Base-by-base conservation (phyloP, 2,797 vertebrate genomes). In the Telmatherina bonti region DNA sequence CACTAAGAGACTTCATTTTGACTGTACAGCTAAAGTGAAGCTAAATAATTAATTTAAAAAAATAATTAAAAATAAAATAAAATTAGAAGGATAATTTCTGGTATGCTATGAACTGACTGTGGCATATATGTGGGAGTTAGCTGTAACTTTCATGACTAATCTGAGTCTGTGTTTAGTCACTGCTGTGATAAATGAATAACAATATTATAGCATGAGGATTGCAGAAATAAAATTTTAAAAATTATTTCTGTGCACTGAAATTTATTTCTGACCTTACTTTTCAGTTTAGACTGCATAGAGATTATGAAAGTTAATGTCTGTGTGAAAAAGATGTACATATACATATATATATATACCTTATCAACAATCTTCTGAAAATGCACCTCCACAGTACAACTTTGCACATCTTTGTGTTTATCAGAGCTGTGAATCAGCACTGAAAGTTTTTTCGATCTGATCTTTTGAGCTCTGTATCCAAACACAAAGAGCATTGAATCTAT, bases 401-500 rank as follows among this genome's bases (percentile, higher is more conserved):
- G 96, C 83, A 99, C 93, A 92, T 98, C 95, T 64, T 74, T 93
- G 86, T 98, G 96, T 72, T 94, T 79, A 45, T 99, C 98, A 85
- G 98, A 99, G 80, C 95, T 97, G 81, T 99, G 98, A 92, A 99
- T 99, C 82, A 99, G 92, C 67, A 99, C 98, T 0, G 97, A 98
- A 43, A 99, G 93, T 67, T 99, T 99, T 95, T 99, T 99, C 41
- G 97, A 99, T 82, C 98, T 90, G 89, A 99, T 99, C 94, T 99
- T 99, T 93, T 99, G 96, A 70, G 98, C 98, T 91, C 98, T 96
- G 82, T 99, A 99, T 66, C 98, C 98, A 87, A 99, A 99, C 29
- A 99, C 98, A 95, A 99, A 99, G 60, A 99, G 97, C 97, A 99
- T 97, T 7, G 98, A 97, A 93, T 99, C 98, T 82, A 99, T 99